These are phyloP conservation scores for Naja naja DNA, from an alignment of 2,113 vertebrate genomes.

Conservation along the genomic window DNA sequence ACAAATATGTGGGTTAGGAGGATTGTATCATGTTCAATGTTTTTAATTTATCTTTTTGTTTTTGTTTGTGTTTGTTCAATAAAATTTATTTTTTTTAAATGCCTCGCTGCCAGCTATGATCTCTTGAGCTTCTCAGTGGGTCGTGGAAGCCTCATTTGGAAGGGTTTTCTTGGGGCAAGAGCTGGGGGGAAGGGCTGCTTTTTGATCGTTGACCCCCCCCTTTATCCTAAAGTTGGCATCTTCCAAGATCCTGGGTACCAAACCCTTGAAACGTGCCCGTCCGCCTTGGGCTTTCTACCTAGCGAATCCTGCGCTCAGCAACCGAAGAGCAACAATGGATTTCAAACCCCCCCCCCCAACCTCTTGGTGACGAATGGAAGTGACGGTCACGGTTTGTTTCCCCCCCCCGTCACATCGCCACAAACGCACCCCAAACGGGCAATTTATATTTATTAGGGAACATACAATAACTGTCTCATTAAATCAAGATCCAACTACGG, in stretches of 20 bases:
- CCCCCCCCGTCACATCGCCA: neutral
- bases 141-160: neutral
- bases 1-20: no score
- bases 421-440: constrained; percentile 26
- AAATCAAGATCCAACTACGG: constrained; percentile 34
- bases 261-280: neutral
- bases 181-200: neutral
- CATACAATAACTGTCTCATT: constrained; percentile 59
- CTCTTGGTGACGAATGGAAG: constrained; percentile 9
- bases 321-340: neutral
- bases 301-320: rapidly evolving
- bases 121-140: neutral
- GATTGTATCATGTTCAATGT: no score
- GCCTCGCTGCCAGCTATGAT: neutral
- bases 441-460: constrained; percentile 56
- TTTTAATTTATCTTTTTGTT: no score
- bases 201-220: neutral
- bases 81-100: no score
- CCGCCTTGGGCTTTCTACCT: neutral
- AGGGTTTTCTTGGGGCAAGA: neutral
- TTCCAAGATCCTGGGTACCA: neutral
- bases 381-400: neutral
- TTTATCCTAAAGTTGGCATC: neutral
- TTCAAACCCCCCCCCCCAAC: neutral
- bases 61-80: no score